Evolutionary conservation across 1,140 invertebrate genomes (phyloP), one percentile per base, ranked within the genome.

Genomic region (Camponotus vicinus): DNA sequence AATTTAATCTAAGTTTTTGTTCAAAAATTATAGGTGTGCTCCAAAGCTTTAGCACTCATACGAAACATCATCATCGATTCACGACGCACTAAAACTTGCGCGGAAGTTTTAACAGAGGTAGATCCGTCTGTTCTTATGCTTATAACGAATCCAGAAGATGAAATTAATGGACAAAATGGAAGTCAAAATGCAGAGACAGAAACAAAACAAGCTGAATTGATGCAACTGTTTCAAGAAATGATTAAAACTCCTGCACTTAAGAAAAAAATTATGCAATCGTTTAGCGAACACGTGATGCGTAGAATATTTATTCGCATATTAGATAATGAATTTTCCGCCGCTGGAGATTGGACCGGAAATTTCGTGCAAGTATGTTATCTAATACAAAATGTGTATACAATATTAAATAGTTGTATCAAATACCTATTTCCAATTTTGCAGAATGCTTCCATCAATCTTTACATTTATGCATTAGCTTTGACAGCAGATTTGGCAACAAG

Each of bases 211-310:
- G 86, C 93, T 2, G 95, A 95, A 61, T 84, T 96, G 4, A 93
- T 96, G 88, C 95, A 96, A 90, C 86, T 96, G 32, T 89, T 96
- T 32, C 94, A 95, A 86, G 95, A 95, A 87, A 92, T 96, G 87
- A 88, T 95, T 8, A 94, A 94, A 86, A 93, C 92, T 13, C 89
- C 93, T 45, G 40, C 88, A 32, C 87, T 95, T 8, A 89, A 92
- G 40, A 86, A 78, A 15, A 93, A 94, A 90, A 92, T 95, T 27
- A 80, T 94, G 32, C 89, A 94, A 34, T 80, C 84, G n/a, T 94
- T 95, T n/a, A 92, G 75, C 34, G 86, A 93, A n/a, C 90, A 92
- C 40, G 85, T 84, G 1, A 94, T 95, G 92, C 87, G 90, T 6
- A 88, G 86, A 82, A 88, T 95, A 73, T 88, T 95, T n/a, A 90